phyloP scores from a whole-genome alignment of 2,797 vertebrate species.

The Orestias chungarensis region DNA sequence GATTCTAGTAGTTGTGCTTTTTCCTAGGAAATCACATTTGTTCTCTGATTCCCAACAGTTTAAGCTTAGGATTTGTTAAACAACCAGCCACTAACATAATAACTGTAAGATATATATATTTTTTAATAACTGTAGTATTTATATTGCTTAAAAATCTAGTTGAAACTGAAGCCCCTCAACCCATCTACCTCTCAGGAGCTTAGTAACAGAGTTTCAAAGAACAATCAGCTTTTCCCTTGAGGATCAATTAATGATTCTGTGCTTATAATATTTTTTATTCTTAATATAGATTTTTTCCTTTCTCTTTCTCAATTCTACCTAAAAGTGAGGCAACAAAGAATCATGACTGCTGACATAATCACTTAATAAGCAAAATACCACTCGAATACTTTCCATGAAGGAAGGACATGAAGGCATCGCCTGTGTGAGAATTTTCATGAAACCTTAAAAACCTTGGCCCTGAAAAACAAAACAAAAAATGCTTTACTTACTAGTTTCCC shows the following conservation, averaged over 20 bases:
- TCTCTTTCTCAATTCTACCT: neutral
- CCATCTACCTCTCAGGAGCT: neutral
- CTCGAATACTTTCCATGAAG: neutral
- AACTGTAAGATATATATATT: neutral
- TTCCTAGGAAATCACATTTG: neutral
- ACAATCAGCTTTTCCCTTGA: neutral
- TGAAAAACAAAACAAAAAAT: slow-evolving; percentile 30
- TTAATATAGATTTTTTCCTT: neutral
- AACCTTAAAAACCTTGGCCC: slow-evolving; percentile 50
- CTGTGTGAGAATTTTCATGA: slow-evolving; percentile 4
- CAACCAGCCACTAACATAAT: neutral
- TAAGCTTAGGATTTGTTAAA: neutral
- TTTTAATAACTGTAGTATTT: neutral
- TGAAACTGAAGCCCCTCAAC: neutral
- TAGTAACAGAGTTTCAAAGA: neutral
- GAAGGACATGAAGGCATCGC: slow-evolving; percentile 2
- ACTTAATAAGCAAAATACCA: neutral
- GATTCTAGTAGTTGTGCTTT: neutral
- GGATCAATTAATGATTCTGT: neutral
- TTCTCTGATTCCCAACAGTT: neutral
- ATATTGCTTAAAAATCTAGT: no score
- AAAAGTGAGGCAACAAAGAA: neutral
- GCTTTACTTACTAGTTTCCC: slow-evolving; percentile 36
- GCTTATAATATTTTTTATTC: neutral
- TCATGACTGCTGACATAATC: neutral